Evolutionary conservation across 1,140 invertebrate genomes (phyloP), one percentile per base, ranked within the genome.

Genomic region (Microplitis mediator): DNA sequence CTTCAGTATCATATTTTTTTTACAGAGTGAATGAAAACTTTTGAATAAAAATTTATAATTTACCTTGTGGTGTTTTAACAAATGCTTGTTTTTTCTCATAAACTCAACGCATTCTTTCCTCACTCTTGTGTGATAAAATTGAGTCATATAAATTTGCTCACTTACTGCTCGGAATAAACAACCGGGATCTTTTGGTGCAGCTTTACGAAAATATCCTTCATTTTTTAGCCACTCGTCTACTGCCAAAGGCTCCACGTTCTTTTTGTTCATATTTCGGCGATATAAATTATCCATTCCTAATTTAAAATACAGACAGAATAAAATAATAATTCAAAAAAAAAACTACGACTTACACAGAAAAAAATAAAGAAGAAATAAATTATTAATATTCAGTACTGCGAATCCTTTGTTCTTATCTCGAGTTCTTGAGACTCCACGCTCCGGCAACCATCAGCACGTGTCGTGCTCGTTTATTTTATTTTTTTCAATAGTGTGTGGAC

Each of bases 111-210:
- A 94, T 74, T 93, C 90, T 76, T 90, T 86, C 63, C 95, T 89
- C 14, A 95, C 91, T 80, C 89, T 90, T 71, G 92, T 88, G 79
- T 94, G 93, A 83, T 91, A 90, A 76, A 91, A 87, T 86, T 96
- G 95, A 6, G 92, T 95, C 71, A 91, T 89, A 84, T 92, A 95
- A 65, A 96, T 90, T 83, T 95, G 94, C 87, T 97, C 95, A 16
- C 94, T 93, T 34, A 96, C 90, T 13, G 92, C 93, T 75, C 95
- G 89, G 83, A 96, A 97, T 35, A 97, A 88, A 77, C 93, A 95
- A 32, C 92, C 94, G 32, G 93, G 91, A 88, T 97, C 95, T 77
- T 91, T 91, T 52, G 94, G 93, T 58, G 92, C 91, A 77, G 93
- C 91, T 88, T 97, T 97, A 75, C 95, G 89, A 80, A 93, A 95